Evolutionary conservation across 2,888 invertebrate genomes (phyloP), one percentile per base, ranked within the genome.

Genomic region (Noctua fimbriata): DNA sequence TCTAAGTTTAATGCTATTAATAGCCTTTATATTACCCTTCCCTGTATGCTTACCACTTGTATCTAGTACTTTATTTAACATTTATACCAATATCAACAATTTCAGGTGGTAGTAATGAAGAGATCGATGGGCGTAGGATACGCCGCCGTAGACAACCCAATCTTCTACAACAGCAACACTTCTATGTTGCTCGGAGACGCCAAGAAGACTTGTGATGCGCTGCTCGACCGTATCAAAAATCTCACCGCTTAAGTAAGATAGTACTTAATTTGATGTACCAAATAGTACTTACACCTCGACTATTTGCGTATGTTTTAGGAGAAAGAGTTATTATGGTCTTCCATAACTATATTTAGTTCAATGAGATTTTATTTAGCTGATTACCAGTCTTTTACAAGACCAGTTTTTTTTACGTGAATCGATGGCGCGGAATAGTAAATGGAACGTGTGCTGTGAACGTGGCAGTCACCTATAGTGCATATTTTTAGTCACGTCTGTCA

Each of bases 131-230:
- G 98, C 73, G 98, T 98, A 1, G 98, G 99, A 2, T 99, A 99
- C 94, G 99, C 99, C 0, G 99, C 99, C 0, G 99, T 99, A 1
- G 99, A 99, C 94, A 99, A 99, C 95, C 99, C 99, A 12, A 98
- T 99, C 87, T 99, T 99, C 97, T 99, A 98, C 97, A 99, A 98
- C 93, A 97, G 98, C 32, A 99, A 99, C 96, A 98, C 98, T 0
- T 97, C 97, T 71, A 98, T 99, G 99, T 97, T 99, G 92, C 97
- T 99, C 44, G 99, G 99, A 63, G 99, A 99, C 93, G 99, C 99
- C 73, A 99, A 99, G 97, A 98, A 98, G 94, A 98, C 98, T 14
- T 99, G 99, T 93, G 99, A 99, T 93, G 98, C 98, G 21, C 97
- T 99, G 24, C 97, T 99, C 72, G 96, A 97, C 44, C 98, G 98